Evolutionary conservation across 2,888 invertebrate genomes (phyloP).

Genomic region (Elysia crispata): DNA sequence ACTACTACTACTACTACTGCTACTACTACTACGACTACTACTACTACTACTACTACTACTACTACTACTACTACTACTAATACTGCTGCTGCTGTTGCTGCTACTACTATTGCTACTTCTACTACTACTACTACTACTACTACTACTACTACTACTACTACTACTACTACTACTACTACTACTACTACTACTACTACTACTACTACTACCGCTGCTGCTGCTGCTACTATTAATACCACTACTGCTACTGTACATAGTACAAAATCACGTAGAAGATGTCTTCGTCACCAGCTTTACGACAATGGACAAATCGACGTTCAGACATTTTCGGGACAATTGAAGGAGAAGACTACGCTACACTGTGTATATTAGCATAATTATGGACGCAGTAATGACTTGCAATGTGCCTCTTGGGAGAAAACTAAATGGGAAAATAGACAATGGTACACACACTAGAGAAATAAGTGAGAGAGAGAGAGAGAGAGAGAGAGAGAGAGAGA

Average conservation of each 20-base stretch:
- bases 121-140: slow-evolving; percentile 21
- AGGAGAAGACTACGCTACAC: neutral
- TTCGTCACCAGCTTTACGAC: no score
- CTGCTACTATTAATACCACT: no score
- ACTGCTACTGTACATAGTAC: no score
- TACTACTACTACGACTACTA: no score
- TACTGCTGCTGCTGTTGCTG: no score
- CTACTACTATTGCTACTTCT: slow-evolving; percentile 7
- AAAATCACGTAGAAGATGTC: no score
- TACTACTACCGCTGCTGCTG: no score
- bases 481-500: slow-evolving; percentile 18
- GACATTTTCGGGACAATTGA: no score
- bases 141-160: slow-evolving; percentile 28
- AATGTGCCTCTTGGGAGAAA: neutral
- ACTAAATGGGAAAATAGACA: neutral
- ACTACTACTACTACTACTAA: no score
- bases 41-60: no score
- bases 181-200: slow-evolving; percentile 28
- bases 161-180: slow-evolving; percentile 28
- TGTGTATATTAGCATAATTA: neutral
- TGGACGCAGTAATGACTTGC: neutral
- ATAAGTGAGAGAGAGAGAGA: neutral
- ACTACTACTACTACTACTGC: neutral
- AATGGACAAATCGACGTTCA: no score
- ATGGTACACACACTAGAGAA: neutral